Conservation (phyloP, 2,888 invertebrate species). For the Cyrtodaria siliqua region DNA sequence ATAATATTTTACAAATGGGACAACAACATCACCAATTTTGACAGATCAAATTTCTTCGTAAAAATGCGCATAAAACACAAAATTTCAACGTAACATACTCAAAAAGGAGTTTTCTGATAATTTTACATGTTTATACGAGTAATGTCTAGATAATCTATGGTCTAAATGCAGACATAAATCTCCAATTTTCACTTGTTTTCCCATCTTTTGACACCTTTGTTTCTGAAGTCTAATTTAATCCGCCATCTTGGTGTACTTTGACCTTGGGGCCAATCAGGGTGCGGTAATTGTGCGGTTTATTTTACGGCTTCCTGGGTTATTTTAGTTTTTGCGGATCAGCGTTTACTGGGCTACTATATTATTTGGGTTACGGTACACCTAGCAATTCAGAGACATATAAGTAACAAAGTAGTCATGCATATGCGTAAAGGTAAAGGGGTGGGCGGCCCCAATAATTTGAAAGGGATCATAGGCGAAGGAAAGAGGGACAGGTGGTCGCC, state of each 20-base stretch:
- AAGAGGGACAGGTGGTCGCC: too few relatives aligned
- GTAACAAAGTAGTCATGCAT: too few relatives aligned
- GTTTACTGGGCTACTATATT: too few relatives aligned
- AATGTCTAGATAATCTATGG: background rate
- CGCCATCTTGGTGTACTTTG: constrained; percentile 83
- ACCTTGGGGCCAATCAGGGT: constrained; percentile 81
- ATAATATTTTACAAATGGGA: background rate
- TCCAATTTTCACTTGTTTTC: constrained; percentile 53
- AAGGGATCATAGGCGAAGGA: too few relatives aligned
- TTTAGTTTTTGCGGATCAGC: too few relatives aligned
- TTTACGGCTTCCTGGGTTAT: too few relatives aligned
- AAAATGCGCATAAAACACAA: background rate
- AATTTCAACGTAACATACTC: background rate
- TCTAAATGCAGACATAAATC: constrained; percentile 12
- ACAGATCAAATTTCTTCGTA: background rate
- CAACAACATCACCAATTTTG: background rate
- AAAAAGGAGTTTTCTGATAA: background rate
- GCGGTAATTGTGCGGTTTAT: constrained; percentile 45
- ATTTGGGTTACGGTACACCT: too few relatives aligned
- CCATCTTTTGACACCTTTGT: constrained; percentile 80
- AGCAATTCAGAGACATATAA: too few relatives aligned
- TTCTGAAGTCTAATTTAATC: constrained; percentile 67
- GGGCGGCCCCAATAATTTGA: too few relatives aligned
- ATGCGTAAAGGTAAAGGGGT: too few relatives aligned
- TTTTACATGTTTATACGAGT: constrained; percentile 23